A percentile compares a stretch with the other conserved stretches of the same genome.
Evolutionary conservation across 2,888 invertebrate genomes (phyloP).

Genomic region (Nymphalis c-album): DNA sequence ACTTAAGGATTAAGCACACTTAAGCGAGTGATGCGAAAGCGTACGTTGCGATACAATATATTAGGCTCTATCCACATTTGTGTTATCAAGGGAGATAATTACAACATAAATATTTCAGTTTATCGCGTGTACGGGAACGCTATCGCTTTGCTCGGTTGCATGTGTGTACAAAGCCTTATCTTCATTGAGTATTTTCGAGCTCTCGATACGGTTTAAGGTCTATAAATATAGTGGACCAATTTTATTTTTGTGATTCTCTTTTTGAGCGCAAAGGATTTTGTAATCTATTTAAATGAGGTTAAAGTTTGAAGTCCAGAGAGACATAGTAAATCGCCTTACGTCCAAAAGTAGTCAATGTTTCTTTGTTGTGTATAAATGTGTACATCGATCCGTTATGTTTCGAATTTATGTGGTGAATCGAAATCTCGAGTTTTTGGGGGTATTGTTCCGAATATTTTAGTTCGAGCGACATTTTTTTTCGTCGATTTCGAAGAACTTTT

Average conservation of each 20-base stretch:
- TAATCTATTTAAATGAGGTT: constrained; percentile 2
- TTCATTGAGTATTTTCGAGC: constrained; percentile 68
- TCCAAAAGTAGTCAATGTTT: constrained; percentile 46
- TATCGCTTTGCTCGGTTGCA: not conserved
- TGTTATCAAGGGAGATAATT: too few species aligned
- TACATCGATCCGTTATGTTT: constrained; percentile 51
- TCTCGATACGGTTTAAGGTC: constrained; percentile 65
- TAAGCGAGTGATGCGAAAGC: not conserved
- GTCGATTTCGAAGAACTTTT: constrained; percentile 1
- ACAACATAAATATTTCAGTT: not conserved
- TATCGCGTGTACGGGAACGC: not conserved
- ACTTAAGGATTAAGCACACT: constrained; percentile 42
- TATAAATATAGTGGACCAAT: constrained; percentile 58
- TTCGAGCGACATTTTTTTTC: constrained; percentile 6
- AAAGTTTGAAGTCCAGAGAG: not conserved
- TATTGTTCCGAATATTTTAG: constrained; percentile 41
- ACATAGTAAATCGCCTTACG: not conserved
- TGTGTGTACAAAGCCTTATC: constrained; percentile 44
- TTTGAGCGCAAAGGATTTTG: not conserved
- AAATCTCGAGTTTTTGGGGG: constrained; percentile 48
- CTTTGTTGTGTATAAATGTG: constrained; percentile 51
- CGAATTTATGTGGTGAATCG: constrained; percentile 51
- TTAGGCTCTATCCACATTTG: too few species aligned
- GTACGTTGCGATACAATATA: not conserved
- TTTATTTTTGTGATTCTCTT: constrained; percentile 10